Evolutionary conservation across 2,888 invertebrate species (phyloP).

Genomic region (Nephrotoma appendiculata): DNA sequence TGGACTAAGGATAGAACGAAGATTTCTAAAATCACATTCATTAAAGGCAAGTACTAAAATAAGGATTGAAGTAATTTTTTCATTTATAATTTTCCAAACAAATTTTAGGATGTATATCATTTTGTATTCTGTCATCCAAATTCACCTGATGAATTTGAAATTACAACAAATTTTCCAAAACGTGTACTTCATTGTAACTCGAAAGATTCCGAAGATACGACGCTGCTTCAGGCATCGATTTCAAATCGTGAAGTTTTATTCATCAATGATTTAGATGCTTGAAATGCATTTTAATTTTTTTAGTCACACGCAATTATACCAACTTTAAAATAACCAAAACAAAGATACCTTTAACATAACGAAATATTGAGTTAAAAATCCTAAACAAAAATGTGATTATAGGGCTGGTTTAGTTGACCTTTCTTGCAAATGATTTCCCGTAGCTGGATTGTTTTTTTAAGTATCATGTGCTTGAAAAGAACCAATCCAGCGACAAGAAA

Average conservation of each 20-base stretch:
- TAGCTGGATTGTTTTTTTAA: no score
- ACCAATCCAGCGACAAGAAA: no score
- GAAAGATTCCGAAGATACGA: constrained; percentile 28
- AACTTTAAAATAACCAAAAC: neutral
- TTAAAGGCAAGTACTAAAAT: constrained; percentile 45
- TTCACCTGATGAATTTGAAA: constrained; percentile 86
- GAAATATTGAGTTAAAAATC: neutral
- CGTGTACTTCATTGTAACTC: constrained; percentile 45
- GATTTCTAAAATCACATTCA: constrained; percentile 68
- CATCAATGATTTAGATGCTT: constrained; percentile 84
- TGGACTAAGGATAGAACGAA: constrained; percentile 74
- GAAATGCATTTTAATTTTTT: constrained; percentile 16
- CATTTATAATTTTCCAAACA: neutral
- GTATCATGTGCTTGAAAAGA: no score
- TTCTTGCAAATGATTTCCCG: no score
- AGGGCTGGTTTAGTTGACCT: no score
- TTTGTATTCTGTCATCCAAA: constrained; percentile 92
- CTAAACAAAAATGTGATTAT: neutral
- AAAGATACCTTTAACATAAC: neutral
- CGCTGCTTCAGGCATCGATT: constrained; percentile 64
- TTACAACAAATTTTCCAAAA: constrained; percentile 91
- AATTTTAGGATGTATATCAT: constrained; percentile 74
- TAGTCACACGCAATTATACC: neutral
- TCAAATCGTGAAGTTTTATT: constrained; percentile 84
- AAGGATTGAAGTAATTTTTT: neutral